Conservation (phyloP, 64 coral and sea anemone genomes). For the Montipora sp. region DNA sequence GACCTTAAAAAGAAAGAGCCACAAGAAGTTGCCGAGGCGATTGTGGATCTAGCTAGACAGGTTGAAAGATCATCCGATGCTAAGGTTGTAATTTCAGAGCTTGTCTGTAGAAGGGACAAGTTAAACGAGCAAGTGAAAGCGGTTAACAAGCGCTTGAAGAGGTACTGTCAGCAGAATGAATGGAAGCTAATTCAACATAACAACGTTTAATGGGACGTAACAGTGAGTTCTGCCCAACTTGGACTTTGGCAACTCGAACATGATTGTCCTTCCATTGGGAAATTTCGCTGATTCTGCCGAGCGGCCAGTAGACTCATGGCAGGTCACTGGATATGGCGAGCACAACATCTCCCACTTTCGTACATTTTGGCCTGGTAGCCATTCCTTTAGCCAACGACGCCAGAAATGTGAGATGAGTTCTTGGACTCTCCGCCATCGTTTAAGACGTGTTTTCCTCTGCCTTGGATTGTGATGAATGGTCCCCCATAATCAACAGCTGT, state of each 20-base stretch:
- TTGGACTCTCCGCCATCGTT: neutral
- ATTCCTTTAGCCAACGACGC: no score
- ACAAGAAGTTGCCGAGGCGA: neutral
- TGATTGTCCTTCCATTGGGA: no score
- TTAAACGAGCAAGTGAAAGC: neutral
- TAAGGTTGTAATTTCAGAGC: neutral
- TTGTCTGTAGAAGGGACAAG: neutral
- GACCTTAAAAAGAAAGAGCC: neutral
- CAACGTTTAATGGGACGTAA: neutral
- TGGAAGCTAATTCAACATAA: neutral
- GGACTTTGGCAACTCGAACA: no score
- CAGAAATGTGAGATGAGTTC: no score
- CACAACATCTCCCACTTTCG: no score
- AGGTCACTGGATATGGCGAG: no score
- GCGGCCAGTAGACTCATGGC: no score
- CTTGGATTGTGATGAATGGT: constrained; percentile 41
- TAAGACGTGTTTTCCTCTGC: constrained; percentile 5
- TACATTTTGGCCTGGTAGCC: no score
- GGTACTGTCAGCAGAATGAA: neutral
- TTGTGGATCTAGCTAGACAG: neutral
- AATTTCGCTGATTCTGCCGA: no score
- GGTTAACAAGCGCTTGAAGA: neutral
- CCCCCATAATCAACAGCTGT: constrained; percentile 47
- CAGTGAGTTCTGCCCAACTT: no score
- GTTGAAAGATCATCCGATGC: neutral